Percentiles rank a stretch among this genome's conserved stretches.
These are phyloP conservation scores for Plagiodera versicolora DNA, from an alignment of 2,888 invertebrate genomes.

Conservation along the genomic window DNA sequence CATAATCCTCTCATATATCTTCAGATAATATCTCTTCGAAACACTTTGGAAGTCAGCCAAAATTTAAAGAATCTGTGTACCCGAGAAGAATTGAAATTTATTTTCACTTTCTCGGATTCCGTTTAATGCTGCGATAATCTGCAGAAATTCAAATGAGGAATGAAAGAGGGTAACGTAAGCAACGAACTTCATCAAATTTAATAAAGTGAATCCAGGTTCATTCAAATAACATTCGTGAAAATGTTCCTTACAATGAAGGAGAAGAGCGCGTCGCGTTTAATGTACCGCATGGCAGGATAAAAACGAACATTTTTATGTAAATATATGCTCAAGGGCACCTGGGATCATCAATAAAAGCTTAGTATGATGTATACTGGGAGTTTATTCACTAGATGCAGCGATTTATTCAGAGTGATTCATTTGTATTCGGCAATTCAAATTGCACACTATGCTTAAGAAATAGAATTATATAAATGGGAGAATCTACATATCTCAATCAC, in stretches of 20 bases:
- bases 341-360: too few species aligned
- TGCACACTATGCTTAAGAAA: too few species aligned
- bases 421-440: too few species aligned
- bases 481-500: too few species aligned
- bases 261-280: background rate
- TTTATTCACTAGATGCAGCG: too few species aligned
- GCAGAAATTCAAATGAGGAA: constrained; percentile 32
- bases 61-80: constrained; percentile 14
- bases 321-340: too few species aligned
- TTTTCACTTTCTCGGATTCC: constrained; percentile 25
- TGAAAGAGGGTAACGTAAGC: constrained; percentile 22
- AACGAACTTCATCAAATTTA: constrained; percentile 38
- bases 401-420: too few species aligned
- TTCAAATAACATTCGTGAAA: constrained; percentile 20
- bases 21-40: background rate
- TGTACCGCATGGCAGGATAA: too few species aligned
- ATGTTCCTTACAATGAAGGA: constrained; percentile 20
- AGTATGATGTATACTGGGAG: too few species aligned
- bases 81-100: constrained; percentile 16
- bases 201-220: constrained; percentile 34
- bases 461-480: too few species aligned
- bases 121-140: constrained; percentile 19
- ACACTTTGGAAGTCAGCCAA: background rate
- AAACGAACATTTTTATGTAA: too few species aligned
- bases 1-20: background rate